These are phyloP conservation scores for Drosophila meridiana DNA, from an alignment of 2,888 invertebrate genomes.

Conservation along the genomic window DNA sequence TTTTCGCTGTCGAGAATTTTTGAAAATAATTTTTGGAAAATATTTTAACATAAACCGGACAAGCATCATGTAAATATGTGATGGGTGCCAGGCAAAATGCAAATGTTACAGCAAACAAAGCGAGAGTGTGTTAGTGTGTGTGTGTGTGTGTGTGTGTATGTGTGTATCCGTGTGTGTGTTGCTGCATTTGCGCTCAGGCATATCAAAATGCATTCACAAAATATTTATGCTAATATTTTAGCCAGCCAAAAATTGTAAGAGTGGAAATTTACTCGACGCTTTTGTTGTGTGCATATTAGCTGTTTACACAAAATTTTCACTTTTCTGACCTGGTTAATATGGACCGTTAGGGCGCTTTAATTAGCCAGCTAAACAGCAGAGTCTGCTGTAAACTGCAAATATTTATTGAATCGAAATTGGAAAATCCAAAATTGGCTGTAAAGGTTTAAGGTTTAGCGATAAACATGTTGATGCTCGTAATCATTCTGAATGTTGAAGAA, in stretches of 20 bases:
- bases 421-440: slow-evolving; percentile 1
- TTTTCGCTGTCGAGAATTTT: slow-evolving; percentile 30
- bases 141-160: slow-evolving; percentile 6
- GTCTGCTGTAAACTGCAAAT: slow-evolving; percentile 6
- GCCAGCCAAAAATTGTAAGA: slow-evolving; percentile 42
- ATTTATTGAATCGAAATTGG: slow-evolving; percentile 15
- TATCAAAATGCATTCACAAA: slow-evolving; percentile 55
- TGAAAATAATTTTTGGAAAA: slow-evolving; percentile 38
- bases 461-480: not conserved
- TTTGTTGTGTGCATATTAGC: slow-evolving; percentile 10
- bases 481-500: not conserved
- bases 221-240: slow-evolving; percentile 74
- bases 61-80: slow-evolving; percentile 40
- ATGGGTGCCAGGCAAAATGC: slow-evolving; percentile 35
- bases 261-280: slow-evolving; percentile 28
- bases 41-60: slow-evolving; percentile 31
- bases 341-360: slow-evolving; percentile 33
- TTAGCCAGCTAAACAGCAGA: slow-evolving; percentile 26
- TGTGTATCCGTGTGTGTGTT: slow-evolving; percentile 5
- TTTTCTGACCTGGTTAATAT: slow-evolving; percentile 15
- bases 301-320: slow-evolving; percentile 22
- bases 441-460: not conserved
- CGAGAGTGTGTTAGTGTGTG: not conserved
- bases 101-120: slow-evolving; percentile 34
- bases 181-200: slow-evolving; percentile 27